These are phyloP conservation scores for Chanos chanos DNA, from an alignment of 2,797 vertebrate genomes.

Conservation along the genomic window DNA sequence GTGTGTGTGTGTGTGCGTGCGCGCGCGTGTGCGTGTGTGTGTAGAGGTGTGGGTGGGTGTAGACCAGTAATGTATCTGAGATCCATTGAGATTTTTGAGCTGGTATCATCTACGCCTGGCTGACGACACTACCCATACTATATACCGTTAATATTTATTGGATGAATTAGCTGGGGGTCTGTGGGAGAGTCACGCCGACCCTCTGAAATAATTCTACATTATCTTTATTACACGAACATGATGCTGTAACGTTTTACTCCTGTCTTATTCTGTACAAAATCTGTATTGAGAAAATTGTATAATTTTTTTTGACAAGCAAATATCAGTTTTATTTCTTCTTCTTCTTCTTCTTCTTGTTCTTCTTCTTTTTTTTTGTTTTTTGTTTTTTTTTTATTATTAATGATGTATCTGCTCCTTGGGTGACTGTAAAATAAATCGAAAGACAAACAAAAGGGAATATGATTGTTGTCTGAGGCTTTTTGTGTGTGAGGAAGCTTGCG, in stretches of 20 bases:
- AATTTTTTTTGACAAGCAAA: slow-evolving; percentile 72
- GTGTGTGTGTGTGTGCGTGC: slow-evolving; percentile 33
- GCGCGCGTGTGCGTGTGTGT: slow-evolving; percentile 23
- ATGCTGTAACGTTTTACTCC: slow-evolving; percentile 61
- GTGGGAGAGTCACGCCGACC: slow-evolving; percentile 32
- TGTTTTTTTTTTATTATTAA: slow-evolving; percentile 52
- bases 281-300: slow-evolving; percentile 76
- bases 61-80: slow-evolving; percentile 65
- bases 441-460: slow-evolving; percentile 39
- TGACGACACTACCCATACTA: slow-evolving; percentile 69
- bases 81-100: slow-evolving; percentile 60
- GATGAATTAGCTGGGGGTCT: slow-evolving; percentile 55
- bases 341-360: too few species aligned
- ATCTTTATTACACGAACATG: slow-evolving; percentile 58
- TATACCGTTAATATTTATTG: slow-evolving; percentile 78
- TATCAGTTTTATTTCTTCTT: slow-evolving; percentile 73
- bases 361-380: too few species aligned
- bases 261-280: slow-evolving; percentile 75
- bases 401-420: slow-evolving; percentile 78
- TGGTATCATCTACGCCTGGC: slow-evolving; percentile 62
- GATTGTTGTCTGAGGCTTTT: background rate
- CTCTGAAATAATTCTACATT: slow-evolving; percentile 51
- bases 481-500: slow-evolving; percentile 1
- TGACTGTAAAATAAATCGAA: slow-evolving; percentile 72
- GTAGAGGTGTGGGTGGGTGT: slow-evolving; percentile 41